Base-by-base conservation (phyloP, 2,797 vertebrate genomes). In the Pseudomugil gertrudae region DNA sequence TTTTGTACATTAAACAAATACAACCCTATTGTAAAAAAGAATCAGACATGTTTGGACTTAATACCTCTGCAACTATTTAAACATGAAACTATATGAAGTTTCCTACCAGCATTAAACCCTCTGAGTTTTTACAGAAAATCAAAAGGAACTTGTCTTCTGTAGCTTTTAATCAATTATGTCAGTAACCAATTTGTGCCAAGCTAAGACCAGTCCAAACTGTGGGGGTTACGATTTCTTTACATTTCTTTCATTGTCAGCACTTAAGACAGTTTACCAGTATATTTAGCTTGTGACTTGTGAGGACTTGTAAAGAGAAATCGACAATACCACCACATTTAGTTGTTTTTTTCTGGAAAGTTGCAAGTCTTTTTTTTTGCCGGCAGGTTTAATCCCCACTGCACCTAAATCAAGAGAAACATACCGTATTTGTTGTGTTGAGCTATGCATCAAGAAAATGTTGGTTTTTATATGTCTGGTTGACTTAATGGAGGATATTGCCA, bases 371-470 rank as follows among this genome's bases (percentile, higher is more conserved):
- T 79, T 29, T 24, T 51, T 54, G 57, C 65, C 76, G 72, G 64
- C 48, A 51, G 17, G 57, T 29, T 72, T 62, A 66, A 68, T 82
- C 30, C 66, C 32, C 45, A 59, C 77, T 70, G 61, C 50, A 72
- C 76, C 57, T 45, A 66, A 67, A 81, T 56, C n/a, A 10, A 26
- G 30, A 75, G 63, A 29, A 17, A 58, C 50, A 60, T 65, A 47
- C 76, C n/a, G n/a, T n/a, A n/a, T 74, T 78, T 74, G 80, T 67
- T 51, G 75, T 74, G 69, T 80, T 80, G 66, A 74, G 62, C 5
- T 3, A 17, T 36, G 21, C 38, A 74, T 56, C 77, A 58, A 84
- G 35, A n/a, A 73, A 63, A 63, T 36, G 53, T 66, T 58, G 53
- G 38, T 35, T 67, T 67, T n/a, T n/a, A 33, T 47, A 57, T 71